These are phyloP conservation scores for Gnathonemus echidnorhynchus DNA, from an alignment of 2,113 vertebrate genomes.

Conservation along the genomic window DNA sequence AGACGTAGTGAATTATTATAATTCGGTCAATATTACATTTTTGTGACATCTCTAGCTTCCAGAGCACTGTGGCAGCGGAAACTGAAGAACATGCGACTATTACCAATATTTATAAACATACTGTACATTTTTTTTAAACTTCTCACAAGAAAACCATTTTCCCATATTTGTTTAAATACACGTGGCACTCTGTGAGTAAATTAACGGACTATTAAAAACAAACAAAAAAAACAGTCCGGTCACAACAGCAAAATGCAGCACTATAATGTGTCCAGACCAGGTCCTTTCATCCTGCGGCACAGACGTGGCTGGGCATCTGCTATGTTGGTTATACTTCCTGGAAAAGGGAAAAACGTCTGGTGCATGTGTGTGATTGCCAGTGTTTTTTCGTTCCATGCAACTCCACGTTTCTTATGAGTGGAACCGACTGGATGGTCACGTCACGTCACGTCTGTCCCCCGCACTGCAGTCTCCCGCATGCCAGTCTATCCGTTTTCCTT, in stretches of 20 bases:
- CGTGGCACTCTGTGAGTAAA: not conserved
- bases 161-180: not conserved
- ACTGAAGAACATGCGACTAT: not conserved
- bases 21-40: conserved; percentile 3
- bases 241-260: not conserved
- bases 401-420: conserved; percentile 43
- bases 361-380: conserved; percentile 22
- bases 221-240: not conserved
- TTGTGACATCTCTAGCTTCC: not conserved
- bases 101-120: not conserved
- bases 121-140: conserved; percentile 3
- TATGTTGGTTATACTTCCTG: not conserved
- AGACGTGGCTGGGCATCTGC: not conserved
- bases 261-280: not conserved
- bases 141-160: not conserved
- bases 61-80: not conserved
- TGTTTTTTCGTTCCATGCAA: conserved; percentile 77
- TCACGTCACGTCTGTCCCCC: not conserved
- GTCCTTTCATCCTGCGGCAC: not conserved
- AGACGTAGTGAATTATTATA: conserved; percentile 11
- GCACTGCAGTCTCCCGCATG: conserved; percentile 11
- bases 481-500: conserved; percentile 78
- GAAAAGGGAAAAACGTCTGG: not conserved
- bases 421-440: conserved; percentile 37
- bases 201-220: not conserved